Percentiles rank a stretch among this genome's conserved stretches.
Evolutionary conservation across 2,888 invertebrate species (phyloP).

Genomic region (Schizotus pectinicornis): DNA sequence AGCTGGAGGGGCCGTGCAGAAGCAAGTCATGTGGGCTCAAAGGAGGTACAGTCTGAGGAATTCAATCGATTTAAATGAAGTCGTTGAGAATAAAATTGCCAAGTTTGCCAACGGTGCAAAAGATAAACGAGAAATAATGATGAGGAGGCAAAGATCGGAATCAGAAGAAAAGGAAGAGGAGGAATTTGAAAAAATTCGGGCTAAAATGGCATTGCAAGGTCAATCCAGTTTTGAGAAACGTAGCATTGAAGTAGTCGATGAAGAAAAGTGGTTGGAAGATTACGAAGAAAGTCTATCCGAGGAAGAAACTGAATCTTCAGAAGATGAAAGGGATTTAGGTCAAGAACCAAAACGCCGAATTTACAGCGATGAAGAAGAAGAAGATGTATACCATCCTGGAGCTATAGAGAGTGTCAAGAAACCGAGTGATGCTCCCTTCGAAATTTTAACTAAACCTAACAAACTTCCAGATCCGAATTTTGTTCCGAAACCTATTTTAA

Average conservation of each 20-base stretch:
- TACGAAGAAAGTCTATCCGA: conserved; percentile 52
- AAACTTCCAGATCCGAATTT: conserved; percentile 74
- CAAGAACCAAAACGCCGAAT: conserved; percentile 17
- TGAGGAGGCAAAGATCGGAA: conserved; percentile 47
- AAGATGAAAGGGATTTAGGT: conserved; percentile 45
- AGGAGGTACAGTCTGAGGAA: conserved; percentile 51
- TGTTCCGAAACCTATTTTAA: conserved; percentile 80
- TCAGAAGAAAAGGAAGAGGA: conserved; percentile 55
- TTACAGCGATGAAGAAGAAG: conserved; percentile 60
- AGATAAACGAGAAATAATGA: conserved; percentile 44
- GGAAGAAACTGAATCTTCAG: conserved; percentile 49
- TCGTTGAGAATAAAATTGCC: conserved; percentile 44
- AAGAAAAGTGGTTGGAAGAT: conserved; percentile 59
- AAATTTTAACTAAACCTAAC: conserved; percentile 65
- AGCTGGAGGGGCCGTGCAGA: conserved; percentile 56
- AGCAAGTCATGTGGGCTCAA: conserved; percentile 53
- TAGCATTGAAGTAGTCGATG: conserved; percentile 50
- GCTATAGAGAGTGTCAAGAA: conserved; percentile 57
- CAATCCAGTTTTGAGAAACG: conserved; percentile 43
- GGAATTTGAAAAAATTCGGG: conserved; percentile 49
- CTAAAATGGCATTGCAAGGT: conserved; percentile 46
- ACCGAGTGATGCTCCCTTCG: conserved; percentile 63
- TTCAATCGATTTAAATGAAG: conserved; percentile 46
- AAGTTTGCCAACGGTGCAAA: conserved; percentile 39
- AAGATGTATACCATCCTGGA: conserved; percentile 73